Evolutionary conservation across 2,797 vertebrate genomes (phyloP).

Genomic region (Luscinia luscinia): DNA sequence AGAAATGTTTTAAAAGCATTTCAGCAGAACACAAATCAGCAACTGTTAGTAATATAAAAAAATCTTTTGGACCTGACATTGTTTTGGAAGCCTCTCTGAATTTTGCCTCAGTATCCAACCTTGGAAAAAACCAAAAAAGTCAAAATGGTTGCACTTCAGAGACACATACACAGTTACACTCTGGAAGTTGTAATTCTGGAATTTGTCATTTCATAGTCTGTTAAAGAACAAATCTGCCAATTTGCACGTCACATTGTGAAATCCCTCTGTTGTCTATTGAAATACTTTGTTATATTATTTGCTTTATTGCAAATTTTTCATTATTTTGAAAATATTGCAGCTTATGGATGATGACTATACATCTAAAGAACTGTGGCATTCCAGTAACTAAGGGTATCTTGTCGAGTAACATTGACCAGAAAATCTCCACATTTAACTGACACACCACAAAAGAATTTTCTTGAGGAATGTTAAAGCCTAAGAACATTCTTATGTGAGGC

Average conservation of each 20-base stretch:
- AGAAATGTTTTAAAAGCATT: not conserved
- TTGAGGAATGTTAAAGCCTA: slow-evolving; percentile 1
- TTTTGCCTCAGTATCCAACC: not conserved
- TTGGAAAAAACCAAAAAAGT: not conserved
- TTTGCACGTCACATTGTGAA: not conserved
- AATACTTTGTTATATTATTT: not conserved
- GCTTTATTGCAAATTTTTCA: not conserved
- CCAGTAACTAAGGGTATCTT: not conserved
- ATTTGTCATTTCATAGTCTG: not conserved
- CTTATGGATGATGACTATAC: not conserved
- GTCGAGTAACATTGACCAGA: not conserved
- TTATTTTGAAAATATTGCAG: not conserved
- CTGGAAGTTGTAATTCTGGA: not conserved
- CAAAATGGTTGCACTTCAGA: not conserved
- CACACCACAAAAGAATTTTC: slow-evolving; percentile 9
- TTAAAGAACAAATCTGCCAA: not conserved
- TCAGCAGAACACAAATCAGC: not conserved
- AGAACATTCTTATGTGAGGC: not conserved
- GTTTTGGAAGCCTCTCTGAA: not conserved
- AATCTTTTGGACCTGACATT: not conserved
- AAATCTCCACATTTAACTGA: not conserved
- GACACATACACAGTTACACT: not conserved
- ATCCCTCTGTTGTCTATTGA: not conserved
- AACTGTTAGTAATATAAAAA: not conserved
- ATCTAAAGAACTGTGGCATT: not conserved